Evolutionary conservation across 2,797 vertebrate genomes (phyloP).

Genomic region (Psittacula derbiana): DNA sequence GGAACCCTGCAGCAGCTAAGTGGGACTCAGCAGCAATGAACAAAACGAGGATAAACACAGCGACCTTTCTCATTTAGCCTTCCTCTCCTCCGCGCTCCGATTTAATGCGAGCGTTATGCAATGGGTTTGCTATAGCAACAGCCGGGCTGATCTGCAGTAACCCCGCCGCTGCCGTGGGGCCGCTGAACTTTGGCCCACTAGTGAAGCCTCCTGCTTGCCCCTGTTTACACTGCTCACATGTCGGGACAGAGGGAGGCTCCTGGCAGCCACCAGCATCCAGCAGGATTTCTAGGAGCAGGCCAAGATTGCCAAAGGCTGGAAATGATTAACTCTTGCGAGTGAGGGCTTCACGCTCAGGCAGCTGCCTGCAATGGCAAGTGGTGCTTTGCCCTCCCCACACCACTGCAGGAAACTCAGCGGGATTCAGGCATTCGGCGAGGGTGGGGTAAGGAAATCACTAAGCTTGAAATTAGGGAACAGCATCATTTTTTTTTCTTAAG

Average conservation of each 20-base stretch:
- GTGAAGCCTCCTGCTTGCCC: conserved; percentile 64
- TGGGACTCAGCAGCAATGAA: not conserved
- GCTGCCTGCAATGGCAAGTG: not conserved
- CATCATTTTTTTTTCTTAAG: not conserved
- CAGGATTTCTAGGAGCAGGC: conserved; percentile 46
- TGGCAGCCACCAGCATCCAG: conserved; percentile 68
- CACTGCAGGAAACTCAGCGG: accelerated
- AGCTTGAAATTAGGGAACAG: not conserved
- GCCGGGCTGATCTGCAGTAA: conserved; percentile 79
- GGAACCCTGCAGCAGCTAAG: not conserved
- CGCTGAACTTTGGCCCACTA: conserved; percentile 84
- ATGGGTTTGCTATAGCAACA: conserved; percentile 77
- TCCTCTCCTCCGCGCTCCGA: not conserved
- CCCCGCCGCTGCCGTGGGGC: conserved; percentile 74
- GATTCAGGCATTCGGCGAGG: accelerated
- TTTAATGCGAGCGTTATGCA: not conserved
- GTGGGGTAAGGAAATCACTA: not conserved
- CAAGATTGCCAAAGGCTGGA: conserved; percentile 50
- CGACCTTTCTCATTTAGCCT: not conserved
- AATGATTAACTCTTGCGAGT: not conserved
- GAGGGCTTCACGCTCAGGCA: not conserved
- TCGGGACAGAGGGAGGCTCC: conserved; percentile 47
- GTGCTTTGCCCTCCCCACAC: not conserved
- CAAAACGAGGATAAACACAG: not conserved
- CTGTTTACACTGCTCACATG: conserved; percentile 85